These are phyloP conservation scores for Nezara viridula DNA, from an alignment of 2,888 invertebrate genomes.

Conservation along the genomic window DNA sequence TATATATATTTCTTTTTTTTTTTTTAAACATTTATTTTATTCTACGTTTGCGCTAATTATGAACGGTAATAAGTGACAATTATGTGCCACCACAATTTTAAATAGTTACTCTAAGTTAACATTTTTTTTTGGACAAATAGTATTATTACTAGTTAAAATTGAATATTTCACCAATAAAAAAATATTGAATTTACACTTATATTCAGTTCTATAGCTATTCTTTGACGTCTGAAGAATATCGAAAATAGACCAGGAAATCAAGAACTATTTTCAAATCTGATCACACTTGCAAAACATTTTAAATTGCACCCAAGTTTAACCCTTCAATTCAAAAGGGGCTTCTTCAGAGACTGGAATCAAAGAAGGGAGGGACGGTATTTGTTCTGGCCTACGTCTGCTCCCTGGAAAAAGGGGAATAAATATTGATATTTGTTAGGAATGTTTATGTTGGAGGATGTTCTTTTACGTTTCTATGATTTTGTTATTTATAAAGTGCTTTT, in stretches of 20 bases:
- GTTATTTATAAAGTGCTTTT: neutral
- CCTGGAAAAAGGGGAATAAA: conserved; percentile 3
- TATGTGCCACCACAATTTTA: too few relatives aligned
- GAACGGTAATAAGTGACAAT: too few relatives aligned
- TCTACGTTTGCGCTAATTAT: too few relatives aligned
- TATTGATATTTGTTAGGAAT: conserved; percentile 22
- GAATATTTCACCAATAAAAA: too few relatives aligned
- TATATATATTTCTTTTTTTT: too few relatives aligned
- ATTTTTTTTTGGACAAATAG: too few relatives aligned
- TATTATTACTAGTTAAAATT: too few relatives aligned
- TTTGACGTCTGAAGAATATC: neutral
- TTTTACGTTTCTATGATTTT: neutral
- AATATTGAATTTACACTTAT: too few relatives aligned
- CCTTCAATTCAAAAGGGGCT: neutral
- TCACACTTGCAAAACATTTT: neutral
- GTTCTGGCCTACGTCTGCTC: neutral
- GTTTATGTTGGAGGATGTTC: conserved; percentile 8
- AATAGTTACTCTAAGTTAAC: too few relatives aligned
- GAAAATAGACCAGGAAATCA: neutral
- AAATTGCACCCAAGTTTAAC: neutral
- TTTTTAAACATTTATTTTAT: too few relatives aligned
- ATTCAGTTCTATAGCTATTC: too few relatives aligned
- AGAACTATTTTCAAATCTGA: neutral
- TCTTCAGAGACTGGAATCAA: neutral
- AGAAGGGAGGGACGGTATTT: neutral